These are phyloP conservation scores for Ophioderma brevispina DNA, from an alignment of 35 echinoderm and acorn worm species.

Conservation along the genomic window DNA sequence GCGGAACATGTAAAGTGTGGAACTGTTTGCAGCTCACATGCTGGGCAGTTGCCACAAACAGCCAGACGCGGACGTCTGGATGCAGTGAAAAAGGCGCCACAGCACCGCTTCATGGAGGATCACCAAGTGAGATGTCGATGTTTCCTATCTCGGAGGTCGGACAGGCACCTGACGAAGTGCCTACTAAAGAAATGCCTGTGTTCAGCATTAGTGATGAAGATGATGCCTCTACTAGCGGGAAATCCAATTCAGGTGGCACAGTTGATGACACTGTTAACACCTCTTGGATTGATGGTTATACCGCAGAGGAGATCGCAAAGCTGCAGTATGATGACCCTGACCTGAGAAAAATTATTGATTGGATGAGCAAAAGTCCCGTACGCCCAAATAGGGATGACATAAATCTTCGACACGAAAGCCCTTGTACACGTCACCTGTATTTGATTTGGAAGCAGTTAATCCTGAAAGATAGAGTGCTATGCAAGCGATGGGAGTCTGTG, in stretches of 20 bases:
- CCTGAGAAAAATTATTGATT: neutral
- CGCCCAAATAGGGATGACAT: neutral
- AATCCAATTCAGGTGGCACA: no score
- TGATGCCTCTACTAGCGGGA: no score
- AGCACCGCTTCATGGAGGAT: no score
- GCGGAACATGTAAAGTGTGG: neutral
- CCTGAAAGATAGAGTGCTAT: neutral
- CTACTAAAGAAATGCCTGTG: no score
- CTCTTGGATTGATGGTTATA: constrained; percentile 21
- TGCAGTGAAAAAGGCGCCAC: no score
- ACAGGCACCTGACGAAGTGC: no score
- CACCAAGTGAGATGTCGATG: no score
- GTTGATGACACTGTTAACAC: no score
- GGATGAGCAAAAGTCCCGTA: neutral
- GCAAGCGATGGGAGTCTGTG: neutral
- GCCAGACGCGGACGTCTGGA: neutral
- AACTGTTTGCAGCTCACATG: neutral
- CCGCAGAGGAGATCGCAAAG: neutral
- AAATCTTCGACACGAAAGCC: neutral
- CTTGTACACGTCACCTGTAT: neutral
- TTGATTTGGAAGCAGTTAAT: constrained; percentile 13
- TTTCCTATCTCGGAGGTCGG: no score
- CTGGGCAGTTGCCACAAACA: neutral
- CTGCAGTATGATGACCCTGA: neutral
- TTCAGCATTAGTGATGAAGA: no score